A percentile compares a stretch with the other conserved stretches of the same genome.
phyloP scores from a whole-genome alignment of 2,113 vertebrate genomes.

The Cyphomyrus discorhynchus region DNA sequence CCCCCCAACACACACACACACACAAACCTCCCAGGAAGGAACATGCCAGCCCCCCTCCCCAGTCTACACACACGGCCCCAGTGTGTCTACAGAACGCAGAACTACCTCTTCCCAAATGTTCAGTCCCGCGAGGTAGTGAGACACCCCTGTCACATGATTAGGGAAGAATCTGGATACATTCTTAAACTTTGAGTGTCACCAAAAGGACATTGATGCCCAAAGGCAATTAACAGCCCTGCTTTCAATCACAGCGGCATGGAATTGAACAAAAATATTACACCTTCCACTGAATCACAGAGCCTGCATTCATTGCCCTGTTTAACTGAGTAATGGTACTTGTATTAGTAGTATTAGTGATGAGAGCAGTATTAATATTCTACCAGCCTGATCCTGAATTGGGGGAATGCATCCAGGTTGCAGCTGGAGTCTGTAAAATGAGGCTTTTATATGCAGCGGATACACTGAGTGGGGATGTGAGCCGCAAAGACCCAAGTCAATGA shows the following conservation, averaged over 20 bases:
- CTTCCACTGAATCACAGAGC: background rate
- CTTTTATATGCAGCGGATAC: background rate
- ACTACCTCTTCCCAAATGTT: background rate
- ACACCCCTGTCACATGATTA: background rate
- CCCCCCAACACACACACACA: background rate
- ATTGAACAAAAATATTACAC: background rate
- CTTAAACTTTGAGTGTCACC: background rate
- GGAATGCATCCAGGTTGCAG: background rate
- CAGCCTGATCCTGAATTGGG: background rate
- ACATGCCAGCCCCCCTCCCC: background rate
- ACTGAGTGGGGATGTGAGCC: background rate
- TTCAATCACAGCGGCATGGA: background rate
- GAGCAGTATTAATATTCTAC: background rate
- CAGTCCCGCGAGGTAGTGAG: background rate
- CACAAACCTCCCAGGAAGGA: background rate
- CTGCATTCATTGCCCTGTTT: background rate
- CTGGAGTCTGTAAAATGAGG: background rate
- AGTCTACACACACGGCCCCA: background rate
- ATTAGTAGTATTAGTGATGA: background rate
- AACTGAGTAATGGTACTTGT: background rate
- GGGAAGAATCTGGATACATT: background rate
- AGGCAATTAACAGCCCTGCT: background rate
- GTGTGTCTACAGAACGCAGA: background rate
- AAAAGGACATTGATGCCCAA: background rate
- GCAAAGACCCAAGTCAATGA: background rate